Conservation (phyloP, 2,113 vertebrate genomes). For the Protomyctophum bolini region DNA sequence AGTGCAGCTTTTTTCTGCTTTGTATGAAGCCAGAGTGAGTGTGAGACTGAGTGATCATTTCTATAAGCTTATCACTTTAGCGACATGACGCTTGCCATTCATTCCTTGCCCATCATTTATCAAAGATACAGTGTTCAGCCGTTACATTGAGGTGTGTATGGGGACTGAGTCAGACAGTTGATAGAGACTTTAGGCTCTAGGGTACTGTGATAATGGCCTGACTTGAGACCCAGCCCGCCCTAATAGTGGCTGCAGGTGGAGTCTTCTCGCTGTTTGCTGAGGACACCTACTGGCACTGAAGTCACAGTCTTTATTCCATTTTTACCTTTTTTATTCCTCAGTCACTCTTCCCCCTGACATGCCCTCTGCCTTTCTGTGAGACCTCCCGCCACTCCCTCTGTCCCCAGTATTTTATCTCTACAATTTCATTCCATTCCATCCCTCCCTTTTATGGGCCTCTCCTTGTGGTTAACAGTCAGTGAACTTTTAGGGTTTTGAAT, state of each 20-base stretch:
- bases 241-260: conserved; percentile 13
- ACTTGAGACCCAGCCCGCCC: not conserved
- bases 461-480: no score
- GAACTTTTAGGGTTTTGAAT: conserved; percentile 14
- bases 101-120: not conserved
- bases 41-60: not conserved
- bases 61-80: no score
- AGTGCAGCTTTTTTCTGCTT: conserved; percentile 4
- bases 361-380: no score
- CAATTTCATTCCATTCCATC: not conserved
- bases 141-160: not conserved
- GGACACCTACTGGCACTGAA: conserved; percentile 66
- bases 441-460: conserved; percentile 1
- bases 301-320: conserved; percentile 4
- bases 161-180: not conserved
- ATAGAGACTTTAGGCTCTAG: conserved; percentile 12
- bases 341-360: not conserved
- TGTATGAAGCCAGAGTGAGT: not conserved
- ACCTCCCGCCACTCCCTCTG: not conserved
- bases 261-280: conserved; percentile 55
- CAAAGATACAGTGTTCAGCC: not conserved
- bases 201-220: conserved; percentile 22
- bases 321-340: not conserved
- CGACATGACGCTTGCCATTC: no score
- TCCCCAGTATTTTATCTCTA: not conserved